Base-by-base conservation (phyloP, 2,797 vertebrate genomes). In the Hydrocynus forskahlii region DNA sequence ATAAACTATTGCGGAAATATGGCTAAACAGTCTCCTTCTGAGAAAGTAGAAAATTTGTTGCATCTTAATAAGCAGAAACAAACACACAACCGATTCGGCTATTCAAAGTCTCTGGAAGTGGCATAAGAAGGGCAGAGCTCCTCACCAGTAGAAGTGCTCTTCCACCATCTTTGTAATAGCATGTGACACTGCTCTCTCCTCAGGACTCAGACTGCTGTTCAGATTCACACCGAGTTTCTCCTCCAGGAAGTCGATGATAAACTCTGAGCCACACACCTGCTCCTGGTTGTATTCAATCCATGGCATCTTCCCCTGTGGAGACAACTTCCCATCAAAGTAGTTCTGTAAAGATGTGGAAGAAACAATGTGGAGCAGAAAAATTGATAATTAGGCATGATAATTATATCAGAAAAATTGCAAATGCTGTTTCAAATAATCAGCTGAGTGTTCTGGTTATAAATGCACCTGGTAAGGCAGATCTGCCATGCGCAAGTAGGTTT, bases 131-230 rank as follows among this genome's bases (percentile, higher is more conserved):
- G n/a, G 45, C 16, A 12, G 60, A 29, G 48, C 5, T 50, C 85
- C 96, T 97, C 89, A 99, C 98, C 98, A 99, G 90, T 99, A 99
- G 84, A 99, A 97, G 87, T 99, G 98, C 76, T 99, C 97, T 89
- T 99, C 98, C 89, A 99, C 97, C 98, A 99, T 98, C 90, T 96
- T 99, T 84, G 96, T 98, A 84, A 98, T 94, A 0, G 96, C 97
- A 16, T 96, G 95, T 55, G 97, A 97, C 88, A 99, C 81, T 14
- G 97, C 98, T 92, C 92, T 95, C 93, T 99, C 96, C 83, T 96
- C 96, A 0, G 95, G 94, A 57, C 95, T 96, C 79, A 99, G 95
- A 88, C 94, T 94, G 89, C 95, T 96, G 90, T 98, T 97, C 87
- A 99, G 95, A 90, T 96, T 96, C 82, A 96, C 95, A 29, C 97